Evolutionary conservation across 1,140 invertebrate genomes (phyloP).

Genomic region (Aphelinus atriplicis): DNA sequence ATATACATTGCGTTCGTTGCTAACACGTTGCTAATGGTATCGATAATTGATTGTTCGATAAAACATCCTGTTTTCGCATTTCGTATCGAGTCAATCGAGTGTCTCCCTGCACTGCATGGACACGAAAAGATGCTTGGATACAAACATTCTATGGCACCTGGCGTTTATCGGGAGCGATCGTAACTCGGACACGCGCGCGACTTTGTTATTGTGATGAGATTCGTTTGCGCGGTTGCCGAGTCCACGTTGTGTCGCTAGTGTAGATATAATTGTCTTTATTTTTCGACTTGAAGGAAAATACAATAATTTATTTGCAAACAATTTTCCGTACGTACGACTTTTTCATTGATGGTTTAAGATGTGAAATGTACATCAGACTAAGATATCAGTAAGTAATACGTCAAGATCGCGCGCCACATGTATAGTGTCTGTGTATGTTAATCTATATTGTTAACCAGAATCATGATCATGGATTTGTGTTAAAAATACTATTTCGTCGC

Average conservation of each 20-base stretch:
- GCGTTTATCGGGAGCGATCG: too few species aligned
- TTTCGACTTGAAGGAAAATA: slow-evolving; percentile 73
- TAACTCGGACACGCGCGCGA: too few species aligned
- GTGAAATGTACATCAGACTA: slow-evolving; percentile 32
- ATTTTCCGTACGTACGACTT: neutral
- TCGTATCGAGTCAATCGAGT: too few species aligned
- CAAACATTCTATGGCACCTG: too few species aligned
- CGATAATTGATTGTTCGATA: slow-evolving; percentile 31
- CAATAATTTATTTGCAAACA: slow-evolving; percentile 40
- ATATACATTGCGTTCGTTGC: slow-evolving; percentile 24
- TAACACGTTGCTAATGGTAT: slow-evolving; percentile 26
- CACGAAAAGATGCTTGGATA: too few species aligned
- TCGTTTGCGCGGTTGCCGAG: too few species aligned
- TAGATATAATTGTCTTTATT: slow-evolving; percentile 89
- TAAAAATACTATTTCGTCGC: neutral
- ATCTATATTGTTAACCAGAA: slow-evolving; percentile 18
- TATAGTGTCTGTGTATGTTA: slow-evolving; percentile 29
- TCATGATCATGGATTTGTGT: neutral
- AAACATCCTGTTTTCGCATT: neutral
- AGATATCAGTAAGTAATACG: slow-evolving; percentile 19
- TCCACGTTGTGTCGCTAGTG: too few species aligned
- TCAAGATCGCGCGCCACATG: slow-evolving; percentile 12
- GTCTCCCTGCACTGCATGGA: too few species aligned
- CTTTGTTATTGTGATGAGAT: too few species aligned
- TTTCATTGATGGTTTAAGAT: slow-evolving; percentile 28